Percentiles rank a stretch among this genome's conserved stretches.
Evolutionary conservation across 2,113 vertebrate genomes (phyloP).

Genomic region (Esox niger): DNA sequence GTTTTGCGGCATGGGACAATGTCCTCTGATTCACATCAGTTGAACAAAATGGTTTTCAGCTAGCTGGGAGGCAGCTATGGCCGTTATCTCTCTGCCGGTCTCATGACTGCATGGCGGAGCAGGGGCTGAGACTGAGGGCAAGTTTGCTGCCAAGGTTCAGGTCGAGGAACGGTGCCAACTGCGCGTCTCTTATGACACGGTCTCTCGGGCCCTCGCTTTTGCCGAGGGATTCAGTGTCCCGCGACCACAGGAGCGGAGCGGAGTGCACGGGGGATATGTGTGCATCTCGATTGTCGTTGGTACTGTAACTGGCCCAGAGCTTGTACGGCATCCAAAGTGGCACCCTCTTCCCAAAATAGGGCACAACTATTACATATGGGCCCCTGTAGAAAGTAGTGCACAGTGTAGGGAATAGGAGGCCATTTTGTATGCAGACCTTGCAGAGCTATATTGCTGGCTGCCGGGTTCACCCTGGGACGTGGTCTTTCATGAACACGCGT

Average conservation of each 20-base stretch:
- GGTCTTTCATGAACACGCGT: conserved; percentile 58
- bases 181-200: conserved; percentile 63
- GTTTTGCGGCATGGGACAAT: conserved; percentile 11
- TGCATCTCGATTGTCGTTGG: conserved; percentile 57
- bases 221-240: conserved; percentile 69
- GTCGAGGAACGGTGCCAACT: conserved; percentile 64
- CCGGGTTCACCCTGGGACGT: conserved; percentile 60
- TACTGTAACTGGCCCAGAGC: conserved; percentile 4
- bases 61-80: conserved; percentile 18
- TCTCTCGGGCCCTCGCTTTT: conserved; percentile 50
- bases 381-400: too few species aligned
- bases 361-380: too few species aligned
- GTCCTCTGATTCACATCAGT: conserved; percentile 14
- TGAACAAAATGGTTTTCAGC: conserved; percentile 24
- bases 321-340: too few species aligned
- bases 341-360: too few species aligned
- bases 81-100: conserved; percentile 42
- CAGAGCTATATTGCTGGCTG: conserved; percentile 10
- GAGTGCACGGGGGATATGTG: conserved; percentile 40
- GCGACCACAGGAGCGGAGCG: conserved; percentile 67
- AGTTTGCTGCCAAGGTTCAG: conserved; percentile 52
- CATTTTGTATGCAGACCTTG: too few species aligned
- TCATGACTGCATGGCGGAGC: conserved; percentile 19
- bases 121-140: conserved; percentile 1
- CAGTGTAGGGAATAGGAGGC: too few species aligned